A percentile compares a stretch with the other conserved stretches of the same genome.
phyloP scores from a whole-genome alignment of 1,140 invertebrate genomes.

The Drosophila sp. region DNA sequence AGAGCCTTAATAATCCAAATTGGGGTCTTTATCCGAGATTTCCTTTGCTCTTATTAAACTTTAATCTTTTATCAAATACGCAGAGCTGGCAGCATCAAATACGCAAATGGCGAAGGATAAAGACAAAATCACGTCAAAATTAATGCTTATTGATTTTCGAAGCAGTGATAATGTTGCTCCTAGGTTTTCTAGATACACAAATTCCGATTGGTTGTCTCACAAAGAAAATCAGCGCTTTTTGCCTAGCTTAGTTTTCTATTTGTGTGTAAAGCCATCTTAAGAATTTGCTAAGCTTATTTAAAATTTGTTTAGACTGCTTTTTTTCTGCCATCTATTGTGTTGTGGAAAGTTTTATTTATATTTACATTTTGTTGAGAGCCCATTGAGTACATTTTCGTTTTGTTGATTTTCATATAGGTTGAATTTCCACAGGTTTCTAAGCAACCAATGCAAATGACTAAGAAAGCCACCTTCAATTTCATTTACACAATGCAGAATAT shows the following conservation, averaged over 20 bases:
- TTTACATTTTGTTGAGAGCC: conserved; percentile 52
- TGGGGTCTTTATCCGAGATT: conserved; percentile 18
- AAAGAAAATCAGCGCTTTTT: conserved; percentile 47
- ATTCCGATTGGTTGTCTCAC: conserved; percentile 6
- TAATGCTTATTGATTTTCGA: conserved; percentile 80
- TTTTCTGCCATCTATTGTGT: background rate
- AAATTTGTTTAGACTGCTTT: conserved; percentile 43
- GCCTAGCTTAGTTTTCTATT: conserved; percentile 75
- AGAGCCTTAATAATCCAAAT: conserved; percentile 52
- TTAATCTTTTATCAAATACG: conserved; percentile 63
- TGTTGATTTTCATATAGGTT: conserved; percentile 14
- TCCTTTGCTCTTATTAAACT: conserved; percentile 55
- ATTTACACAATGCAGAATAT: background rate
- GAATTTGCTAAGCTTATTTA: conserved; percentile 76
- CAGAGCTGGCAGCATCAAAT: conserved; percentile 55
- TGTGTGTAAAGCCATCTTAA: conserved; percentile 66
- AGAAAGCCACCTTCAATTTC: background rate
- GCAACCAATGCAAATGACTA: background rate
- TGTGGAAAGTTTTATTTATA: conserved; percentile 58
- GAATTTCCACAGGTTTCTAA: background rate
- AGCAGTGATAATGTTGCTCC: conserved; percentile 63
- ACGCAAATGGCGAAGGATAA: conserved; percentile 75
- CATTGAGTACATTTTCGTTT: conserved; percentile 8
- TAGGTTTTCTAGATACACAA: background rate
- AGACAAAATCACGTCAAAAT: conserved; percentile 78